Percentiles rank a stretch among this genome's conserved stretches.
Evolutionary conservation across 2,113 vertebrate species (phyloP).

Genomic region (Gnathonemus echidnorhynchus): DNA sequence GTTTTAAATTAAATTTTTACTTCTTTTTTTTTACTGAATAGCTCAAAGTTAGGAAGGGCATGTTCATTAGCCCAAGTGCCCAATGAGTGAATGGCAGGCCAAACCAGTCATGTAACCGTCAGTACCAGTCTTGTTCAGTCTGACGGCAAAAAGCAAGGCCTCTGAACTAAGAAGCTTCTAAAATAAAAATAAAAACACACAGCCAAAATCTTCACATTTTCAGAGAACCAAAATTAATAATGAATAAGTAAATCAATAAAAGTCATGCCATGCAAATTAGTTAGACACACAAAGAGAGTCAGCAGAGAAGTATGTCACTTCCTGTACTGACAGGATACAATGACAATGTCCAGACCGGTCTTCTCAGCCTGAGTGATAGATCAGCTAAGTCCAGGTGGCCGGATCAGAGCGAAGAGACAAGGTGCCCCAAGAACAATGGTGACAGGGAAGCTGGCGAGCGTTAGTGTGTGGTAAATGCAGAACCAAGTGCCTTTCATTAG

Average conservation of each 20-base stretch:
- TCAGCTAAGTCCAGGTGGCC: not conserved
- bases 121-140: not conserved
- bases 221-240: not conserved
- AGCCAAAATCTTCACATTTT: not conserved
- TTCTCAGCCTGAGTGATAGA: not conserved
- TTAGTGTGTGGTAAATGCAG: not conserved
- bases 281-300: not conserved
- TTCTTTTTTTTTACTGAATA: not conserved
- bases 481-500: slow-evolving; percentile 3
- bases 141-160: not conserved
- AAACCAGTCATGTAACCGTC: not conserved
- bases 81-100: not conserved
- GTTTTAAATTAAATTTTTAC: not conserved
- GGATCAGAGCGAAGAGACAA: not conserved
- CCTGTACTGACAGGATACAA: not conserved
- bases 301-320: not conserved
- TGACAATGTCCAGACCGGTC: not conserved
- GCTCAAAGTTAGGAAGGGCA: not conserved
- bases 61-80: not conserved
- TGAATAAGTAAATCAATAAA: not conserved
- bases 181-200: not conserved
- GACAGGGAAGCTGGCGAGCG: not conserved
- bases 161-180: not conserved
- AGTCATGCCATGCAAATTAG: not conserved
- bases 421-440: not conserved